Percentiles rank a stretch among this genome's conserved stretches.
Evolutionary conservation across 2,888 invertebrate species (phyloP).

Genomic region (Platycheirus albimanus): DNA sequence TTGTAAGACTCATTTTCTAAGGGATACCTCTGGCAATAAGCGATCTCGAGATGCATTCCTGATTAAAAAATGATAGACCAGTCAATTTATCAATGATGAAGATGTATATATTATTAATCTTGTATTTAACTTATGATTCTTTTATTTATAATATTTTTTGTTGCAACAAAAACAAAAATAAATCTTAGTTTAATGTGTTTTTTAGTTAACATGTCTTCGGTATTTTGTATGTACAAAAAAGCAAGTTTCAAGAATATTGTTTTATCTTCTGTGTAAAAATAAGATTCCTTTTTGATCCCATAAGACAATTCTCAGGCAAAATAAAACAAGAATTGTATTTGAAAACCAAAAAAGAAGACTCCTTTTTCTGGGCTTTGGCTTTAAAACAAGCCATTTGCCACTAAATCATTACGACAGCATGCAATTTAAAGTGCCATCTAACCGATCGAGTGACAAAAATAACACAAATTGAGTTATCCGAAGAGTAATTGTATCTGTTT

Average conservation of each 20-base stretch:
- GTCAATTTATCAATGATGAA: conserved; percentile 43
- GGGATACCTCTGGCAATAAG: too few species aligned
- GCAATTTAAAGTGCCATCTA: conserved; percentile 62
- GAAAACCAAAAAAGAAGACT: conserved; percentile 2
- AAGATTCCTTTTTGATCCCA: conserved; percentile 7
- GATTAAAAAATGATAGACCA: too few species aligned
- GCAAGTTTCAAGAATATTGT: background rate
- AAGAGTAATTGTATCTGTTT: background rate
- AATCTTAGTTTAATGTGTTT: conserved; percentile 37
- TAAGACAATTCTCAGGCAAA: conserved; percentile 25
- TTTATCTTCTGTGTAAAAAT: background rate
- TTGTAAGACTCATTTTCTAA: too few species aligned
- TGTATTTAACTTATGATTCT: conserved; percentile 7
- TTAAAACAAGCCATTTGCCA: conserved; percentile 72
- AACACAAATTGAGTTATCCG: conserved; percentile 3
- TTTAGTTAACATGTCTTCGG: conserved; percentile 56
- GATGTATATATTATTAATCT: conserved; percentile 42
- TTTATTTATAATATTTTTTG: conserved; percentile 20
- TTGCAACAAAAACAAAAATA: conserved; percentile 52
- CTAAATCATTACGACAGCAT: conserved; percentile 63
- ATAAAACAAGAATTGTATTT: conserved; percentile 39
- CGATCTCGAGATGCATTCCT: too few species aligned
- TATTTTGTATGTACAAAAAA: conserved; percentile 64
- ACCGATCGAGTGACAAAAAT: conserved; percentile 54
- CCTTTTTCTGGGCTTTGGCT: conserved; percentile 36